Conservation (phyloP, 2,888 invertebrate species). For the Metellina segmentata region DNA sequence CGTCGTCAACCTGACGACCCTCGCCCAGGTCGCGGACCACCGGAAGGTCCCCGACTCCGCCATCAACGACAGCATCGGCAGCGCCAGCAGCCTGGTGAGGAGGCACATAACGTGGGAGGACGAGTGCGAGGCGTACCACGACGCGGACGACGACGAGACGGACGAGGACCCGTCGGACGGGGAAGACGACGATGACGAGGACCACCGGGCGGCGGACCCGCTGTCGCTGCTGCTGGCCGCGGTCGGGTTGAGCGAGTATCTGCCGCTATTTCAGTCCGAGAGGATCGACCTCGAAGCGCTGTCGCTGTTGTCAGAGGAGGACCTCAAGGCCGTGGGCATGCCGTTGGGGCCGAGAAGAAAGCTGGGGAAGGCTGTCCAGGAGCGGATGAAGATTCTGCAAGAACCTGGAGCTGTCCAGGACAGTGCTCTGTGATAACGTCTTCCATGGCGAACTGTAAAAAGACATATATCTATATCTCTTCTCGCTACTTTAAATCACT, state of each 20-base stretch:
- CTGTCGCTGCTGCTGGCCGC: conserved; percentile 93
- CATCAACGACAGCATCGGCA: conserved; percentile 85
- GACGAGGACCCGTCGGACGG: conserved; percentile 79
- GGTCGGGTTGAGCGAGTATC: conserved; percentile 89
- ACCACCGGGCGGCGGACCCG: conserved; percentile 82
- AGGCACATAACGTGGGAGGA: conserved; percentile 79
- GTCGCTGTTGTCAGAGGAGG: conserved; percentile 92
- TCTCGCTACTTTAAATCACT: no score
- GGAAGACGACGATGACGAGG: conserved; percentile 83
- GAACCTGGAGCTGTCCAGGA: conserved; percentile 84
- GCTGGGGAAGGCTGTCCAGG: conserved; percentile 91
- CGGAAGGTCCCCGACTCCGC: conserved; percentile 20
- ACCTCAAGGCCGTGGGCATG: conserved; percentile 90
- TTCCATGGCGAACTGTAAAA: no score
- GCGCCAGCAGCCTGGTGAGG: conserved; percentile 87
- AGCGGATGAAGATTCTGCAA: conserved; percentile 88
- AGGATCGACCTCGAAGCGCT: conserved; percentile 94
- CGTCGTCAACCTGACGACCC: not conserved
- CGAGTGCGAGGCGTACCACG: conserved; percentile 52
- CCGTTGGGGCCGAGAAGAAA: conserved; percentile 94
- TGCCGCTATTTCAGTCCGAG: conserved; percentile 88
- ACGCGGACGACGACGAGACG: conserved; percentile 52
- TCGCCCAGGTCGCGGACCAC: not conserved
- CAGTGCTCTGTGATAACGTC: conserved; percentile 82
- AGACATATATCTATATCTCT: no score